Percentiles rank a stretch among this genome's conserved stretches.
Conservation (phyloP, 2,797 vertebrate species). For the Melanotaenia boesemani region DNA sequence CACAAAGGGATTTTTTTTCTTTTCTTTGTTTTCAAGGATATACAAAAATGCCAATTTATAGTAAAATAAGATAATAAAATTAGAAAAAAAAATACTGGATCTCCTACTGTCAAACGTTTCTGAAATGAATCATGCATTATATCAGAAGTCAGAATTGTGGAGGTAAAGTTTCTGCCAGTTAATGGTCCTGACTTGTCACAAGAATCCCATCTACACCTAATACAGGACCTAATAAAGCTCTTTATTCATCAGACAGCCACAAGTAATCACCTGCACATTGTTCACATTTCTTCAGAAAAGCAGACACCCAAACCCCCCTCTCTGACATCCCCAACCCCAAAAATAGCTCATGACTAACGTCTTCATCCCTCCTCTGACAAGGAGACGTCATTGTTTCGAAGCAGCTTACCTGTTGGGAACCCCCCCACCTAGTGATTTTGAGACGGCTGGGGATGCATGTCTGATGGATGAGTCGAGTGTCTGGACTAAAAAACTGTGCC, state of each 20-base stretch:
- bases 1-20: neutral
- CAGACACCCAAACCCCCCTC: constrained; percentile 33
- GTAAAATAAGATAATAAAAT: neutral
- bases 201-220: constrained; percentile 20
- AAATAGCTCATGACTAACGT: constrained; percentile 64
- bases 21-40: neutral
- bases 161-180: neutral
- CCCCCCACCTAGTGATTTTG: constrained; percentile 46
- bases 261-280: constrained; percentile 61
- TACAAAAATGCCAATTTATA: neutral
- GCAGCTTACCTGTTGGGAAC: constrained; percentile 59
- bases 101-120: neutral
- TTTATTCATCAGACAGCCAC: constrained; percentile 36
- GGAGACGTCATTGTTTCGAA: constrained; percentile 62
- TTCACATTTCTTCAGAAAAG: constrained; percentile 46
- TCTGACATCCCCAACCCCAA: constrained; percentile 13
- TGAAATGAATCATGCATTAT: neutral
- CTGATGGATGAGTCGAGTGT: constrained; percentile 50
- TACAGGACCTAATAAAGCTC: constrained; percentile 34
- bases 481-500: constrained; percentile 41
- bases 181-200: neutral
- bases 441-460: constrained; percentile 49
- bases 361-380: constrained; percentile 41
- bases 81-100: neutral
- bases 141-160: neutral